Evolutionary conservation across 2,113 vertebrate genomes (phyloP).

Genomic region (Zonotrichia leucophrys): DNA sequence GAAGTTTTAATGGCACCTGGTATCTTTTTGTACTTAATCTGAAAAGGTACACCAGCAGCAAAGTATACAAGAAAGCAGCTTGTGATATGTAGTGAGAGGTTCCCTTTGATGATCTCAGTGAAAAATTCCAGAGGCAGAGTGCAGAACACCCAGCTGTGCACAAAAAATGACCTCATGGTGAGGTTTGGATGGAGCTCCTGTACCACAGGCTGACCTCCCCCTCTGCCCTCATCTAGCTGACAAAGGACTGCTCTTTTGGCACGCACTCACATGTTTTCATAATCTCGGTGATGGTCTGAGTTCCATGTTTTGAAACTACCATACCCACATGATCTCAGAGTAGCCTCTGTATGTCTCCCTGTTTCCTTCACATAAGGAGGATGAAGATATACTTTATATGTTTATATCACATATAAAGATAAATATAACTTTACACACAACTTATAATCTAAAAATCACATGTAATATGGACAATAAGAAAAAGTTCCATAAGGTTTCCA

Average conservation of each 20-base stretch:
- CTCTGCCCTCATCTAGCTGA: neutral
- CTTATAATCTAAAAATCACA: neutral
- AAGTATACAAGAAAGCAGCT: neutral
- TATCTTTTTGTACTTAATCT: neutral
- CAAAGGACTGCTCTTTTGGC: fast-evolving
- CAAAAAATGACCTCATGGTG: fast-evolving
- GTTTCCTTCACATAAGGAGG: neutral
- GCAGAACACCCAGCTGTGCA: neutral
- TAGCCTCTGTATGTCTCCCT: neutral
- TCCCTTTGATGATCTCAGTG: neutral
- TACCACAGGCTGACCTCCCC: neutral
- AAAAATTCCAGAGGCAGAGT: neutral
- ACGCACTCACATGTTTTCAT: fast-evolving
- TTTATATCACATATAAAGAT: neutral
- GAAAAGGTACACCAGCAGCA: neutral
- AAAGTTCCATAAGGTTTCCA: neutral
- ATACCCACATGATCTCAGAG: neutral
- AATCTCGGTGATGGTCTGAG: fast-evolving
- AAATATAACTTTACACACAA: neutral
- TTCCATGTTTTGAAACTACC: neutral
- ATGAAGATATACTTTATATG: neutral
- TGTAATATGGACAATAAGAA: fast-evolving
- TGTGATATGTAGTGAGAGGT: neutral
- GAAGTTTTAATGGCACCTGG: neutral
- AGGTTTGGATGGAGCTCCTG: neutral